Conservation (phyloP, 2,797 vertebrate genomes). For the Platalea minor region DNA sequence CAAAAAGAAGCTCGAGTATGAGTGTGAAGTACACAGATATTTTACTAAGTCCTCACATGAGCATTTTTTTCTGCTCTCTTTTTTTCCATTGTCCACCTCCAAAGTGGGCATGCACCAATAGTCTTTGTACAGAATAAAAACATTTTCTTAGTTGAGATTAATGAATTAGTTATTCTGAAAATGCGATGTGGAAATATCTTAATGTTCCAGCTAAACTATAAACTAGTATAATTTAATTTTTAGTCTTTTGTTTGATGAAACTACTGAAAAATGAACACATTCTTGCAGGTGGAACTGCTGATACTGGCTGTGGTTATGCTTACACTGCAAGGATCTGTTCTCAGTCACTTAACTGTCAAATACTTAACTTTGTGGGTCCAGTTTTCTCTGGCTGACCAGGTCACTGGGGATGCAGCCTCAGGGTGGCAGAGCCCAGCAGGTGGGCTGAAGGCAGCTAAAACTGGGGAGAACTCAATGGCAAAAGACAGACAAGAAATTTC, state of each 20-base stretch:
- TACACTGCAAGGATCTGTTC: not conserved
- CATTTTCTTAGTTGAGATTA: not conserved
- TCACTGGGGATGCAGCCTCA: not conserved
- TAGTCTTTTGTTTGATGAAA: not conserved
- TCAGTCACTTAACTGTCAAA: not conserved
- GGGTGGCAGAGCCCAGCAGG: not conserved
- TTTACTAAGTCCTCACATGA: not conserved
- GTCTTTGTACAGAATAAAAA: not conserved
- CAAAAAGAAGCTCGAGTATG: not conserved
- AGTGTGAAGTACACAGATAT: not conserved
- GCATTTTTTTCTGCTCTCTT: not conserved
- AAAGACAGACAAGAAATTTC: not conserved
- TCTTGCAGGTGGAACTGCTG: not conserved
- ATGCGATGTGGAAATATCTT: not conserved
- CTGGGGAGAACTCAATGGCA: not conserved
- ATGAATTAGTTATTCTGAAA: not conserved
- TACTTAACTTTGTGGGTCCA: not conserved
- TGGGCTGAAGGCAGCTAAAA: not conserved
- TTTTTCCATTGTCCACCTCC: not conserved
- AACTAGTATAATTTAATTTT: not conserved
- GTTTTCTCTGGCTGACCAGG: not conserved
- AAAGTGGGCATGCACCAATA: not conserved
- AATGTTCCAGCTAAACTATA: not conserved
- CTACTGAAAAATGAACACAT: not conserved
- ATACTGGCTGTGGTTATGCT: not conserved